Evolutionary conservation across 2,113 vertebrate species (phyloP).

Genomic region (Rhabdornis inornatus): DNA sequence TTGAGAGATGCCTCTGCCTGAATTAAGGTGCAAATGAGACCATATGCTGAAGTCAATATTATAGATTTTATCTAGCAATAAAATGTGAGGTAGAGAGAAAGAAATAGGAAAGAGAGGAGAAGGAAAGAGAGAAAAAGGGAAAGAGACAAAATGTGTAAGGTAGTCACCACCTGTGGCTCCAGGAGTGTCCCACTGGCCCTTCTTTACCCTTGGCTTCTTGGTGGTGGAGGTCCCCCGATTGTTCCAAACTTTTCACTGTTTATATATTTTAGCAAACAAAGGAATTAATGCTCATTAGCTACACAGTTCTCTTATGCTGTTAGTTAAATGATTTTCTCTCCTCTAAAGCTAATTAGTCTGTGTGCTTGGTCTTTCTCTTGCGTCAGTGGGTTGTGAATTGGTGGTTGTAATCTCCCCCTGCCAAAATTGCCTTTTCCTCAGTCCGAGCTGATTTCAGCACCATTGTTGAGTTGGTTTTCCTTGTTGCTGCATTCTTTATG

Average conservation of each 20-base stretch:
- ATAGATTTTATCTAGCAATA: not conserved
- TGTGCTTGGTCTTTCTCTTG: not conserved
- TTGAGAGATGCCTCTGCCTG: not conserved
- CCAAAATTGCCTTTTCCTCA: not conserved
- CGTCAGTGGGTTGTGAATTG: no score
- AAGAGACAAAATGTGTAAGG: accelerated
- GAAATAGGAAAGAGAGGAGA: not conserved
- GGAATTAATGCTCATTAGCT: not conserved
- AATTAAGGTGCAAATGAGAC: not conserved
- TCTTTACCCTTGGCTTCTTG: not conserved
- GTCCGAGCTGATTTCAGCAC: not conserved
- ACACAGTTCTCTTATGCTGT: not conserved
- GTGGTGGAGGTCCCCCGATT: not conserved
- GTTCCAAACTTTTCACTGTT: not conserved
- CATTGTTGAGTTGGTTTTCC: not conserved
- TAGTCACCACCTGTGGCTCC: no score
- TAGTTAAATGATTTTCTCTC: not conserved
- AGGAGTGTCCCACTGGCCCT: not conserved
- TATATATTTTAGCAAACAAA: not conserved
- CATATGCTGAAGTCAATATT: not conserved
- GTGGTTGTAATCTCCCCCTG: no score
- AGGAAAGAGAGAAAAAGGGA: not conserved
- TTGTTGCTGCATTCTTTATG: not conserved
- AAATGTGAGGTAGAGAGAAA: not conserved
- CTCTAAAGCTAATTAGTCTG: not conserved